Base-by-base conservation (phyloP, 2,888 invertebrate species). In the Nomada ferruginata region DNA sequence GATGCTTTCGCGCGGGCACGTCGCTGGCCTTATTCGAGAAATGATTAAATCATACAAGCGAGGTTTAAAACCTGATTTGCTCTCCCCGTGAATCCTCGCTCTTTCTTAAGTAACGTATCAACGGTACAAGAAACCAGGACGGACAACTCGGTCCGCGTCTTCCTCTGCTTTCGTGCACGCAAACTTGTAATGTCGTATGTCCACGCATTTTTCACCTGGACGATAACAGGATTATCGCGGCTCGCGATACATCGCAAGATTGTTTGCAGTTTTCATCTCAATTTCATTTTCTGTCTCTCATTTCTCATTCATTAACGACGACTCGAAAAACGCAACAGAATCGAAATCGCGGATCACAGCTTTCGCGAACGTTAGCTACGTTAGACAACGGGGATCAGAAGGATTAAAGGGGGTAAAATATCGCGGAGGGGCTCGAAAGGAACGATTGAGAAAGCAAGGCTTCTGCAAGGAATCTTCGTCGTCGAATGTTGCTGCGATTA, bases 321-420 rank as follows among this genome's bases (percentile, higher is more conserved):
- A 86, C 71, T 80, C 83, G 85, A 74, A 47, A 64, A 75, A 86
- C 79, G 63, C 65, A 87, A 90, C 69, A 78, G 74, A 85, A 86
- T 76, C 79, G 83, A 89, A 91, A 90, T 89, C 87, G 50, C 60
- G 87, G 88, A 91, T 92, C 90, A 90, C 90, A 92, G 90, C 84
- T 90, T 87, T 90, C 86, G 89, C 87, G 86, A 91, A 90, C 86
- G 85, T 82, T 82, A 82, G 60, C 65, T 73, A 74, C 63, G 71
- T 82, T 68, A 74, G 60, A 64, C 57, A 61, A 59, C 61, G 74
- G 68, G 72, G 61, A 9, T 11, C n/a, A 20, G 77, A 61, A 66
- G 63, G 66, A 64, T 68, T 57, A 64, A 68, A 13, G 15, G 23
- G 26, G 72, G 79, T 61, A 59, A 79, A 61, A 18, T 15, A 64